These are phyloP conservation scores for Rhogogaster chlorosoma DNA, from an alignment of 2,888 invertebrate genomes.

Conservation along the genomic window DNA sequence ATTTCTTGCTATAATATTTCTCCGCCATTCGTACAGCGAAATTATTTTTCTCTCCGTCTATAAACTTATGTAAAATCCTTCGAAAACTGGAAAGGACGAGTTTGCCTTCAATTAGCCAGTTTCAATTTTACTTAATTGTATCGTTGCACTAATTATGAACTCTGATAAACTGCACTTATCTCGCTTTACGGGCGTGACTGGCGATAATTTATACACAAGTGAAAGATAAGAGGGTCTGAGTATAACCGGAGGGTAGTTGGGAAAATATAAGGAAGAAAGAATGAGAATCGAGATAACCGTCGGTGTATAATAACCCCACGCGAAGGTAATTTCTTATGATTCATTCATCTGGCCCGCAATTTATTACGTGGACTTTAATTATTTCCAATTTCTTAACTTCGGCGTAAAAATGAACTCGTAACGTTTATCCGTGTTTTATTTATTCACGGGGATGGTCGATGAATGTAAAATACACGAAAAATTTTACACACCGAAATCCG, in stretches of 20 bases:
- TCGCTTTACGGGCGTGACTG: background rate
- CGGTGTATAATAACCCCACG: background rate
- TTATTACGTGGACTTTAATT: background rate
- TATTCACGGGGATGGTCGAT: background rate
- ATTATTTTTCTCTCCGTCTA: background rate
- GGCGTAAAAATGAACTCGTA: too few relatives aligned
- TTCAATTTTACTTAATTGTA: background rate
- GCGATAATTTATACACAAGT: constrained; percentile 18
- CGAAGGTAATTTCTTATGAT: background rate
- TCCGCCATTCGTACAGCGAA: background rate
- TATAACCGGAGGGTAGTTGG: background rate
- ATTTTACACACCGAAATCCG: background rate
- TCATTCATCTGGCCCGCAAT: background rate
- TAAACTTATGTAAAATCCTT: background rate
- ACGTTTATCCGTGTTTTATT: too few relatives aligned
- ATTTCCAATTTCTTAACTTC: background rate
- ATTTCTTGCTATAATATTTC: too few relatives aligned
- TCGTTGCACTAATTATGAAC: background rate
- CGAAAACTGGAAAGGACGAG: background rate
- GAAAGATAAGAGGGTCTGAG: background rate
- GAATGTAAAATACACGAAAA: background rate
- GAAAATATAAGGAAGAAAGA: background rate
- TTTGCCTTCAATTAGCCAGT: background rate
- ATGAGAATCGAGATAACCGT: constrained; percentile 26
- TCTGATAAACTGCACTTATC: background rate